Conservation (phyloP, 2,797 vertebrate genomes). For the Apodemus agrarius region DNA sequence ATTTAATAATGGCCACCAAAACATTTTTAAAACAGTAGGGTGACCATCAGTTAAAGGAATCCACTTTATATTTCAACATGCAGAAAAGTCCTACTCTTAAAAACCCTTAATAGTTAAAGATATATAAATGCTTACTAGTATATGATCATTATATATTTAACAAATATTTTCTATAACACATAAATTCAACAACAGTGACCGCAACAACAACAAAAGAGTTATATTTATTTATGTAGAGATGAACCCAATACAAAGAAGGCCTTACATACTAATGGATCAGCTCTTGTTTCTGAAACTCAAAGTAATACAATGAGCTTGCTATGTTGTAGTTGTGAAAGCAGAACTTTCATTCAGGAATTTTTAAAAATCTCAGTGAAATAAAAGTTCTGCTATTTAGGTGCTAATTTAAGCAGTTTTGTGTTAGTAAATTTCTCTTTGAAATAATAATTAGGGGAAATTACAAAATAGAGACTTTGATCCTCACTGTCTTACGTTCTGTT, state of each 20-base stretch:
- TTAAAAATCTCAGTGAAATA: slow-evolving; percentile 48
- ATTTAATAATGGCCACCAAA: background rate
- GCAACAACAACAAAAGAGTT: too few species aligned
- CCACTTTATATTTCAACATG: background rate
- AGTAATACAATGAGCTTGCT: background rate
- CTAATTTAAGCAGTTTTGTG: background rate
- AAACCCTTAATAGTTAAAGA: background rate
- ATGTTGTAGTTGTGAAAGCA: background rate
- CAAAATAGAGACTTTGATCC: background rate
- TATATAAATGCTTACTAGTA: background rate
- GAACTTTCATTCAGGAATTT: background rate
- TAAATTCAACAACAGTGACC: too few species aligned
- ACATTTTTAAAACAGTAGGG: background rate
- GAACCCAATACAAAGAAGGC: background rate
- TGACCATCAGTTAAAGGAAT: background rate
- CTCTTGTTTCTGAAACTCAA: background rate
- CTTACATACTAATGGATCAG: background rate
- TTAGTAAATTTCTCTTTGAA: slow-evolving; percentile 6
- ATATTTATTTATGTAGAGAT: background rate
- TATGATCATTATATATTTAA: background rate
- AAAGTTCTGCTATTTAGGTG: background rate
- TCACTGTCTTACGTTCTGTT: background rate
- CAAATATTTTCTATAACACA: background rate
- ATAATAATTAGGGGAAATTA: slow-evolving; percentile 36
- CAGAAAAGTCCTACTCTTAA: background rate